These are phyloP conservation scores for Hydrozoanthus tunicans DNA, from an alignment of 64 coral and sea anemone species.

Conservation along the genomic window DNA sequence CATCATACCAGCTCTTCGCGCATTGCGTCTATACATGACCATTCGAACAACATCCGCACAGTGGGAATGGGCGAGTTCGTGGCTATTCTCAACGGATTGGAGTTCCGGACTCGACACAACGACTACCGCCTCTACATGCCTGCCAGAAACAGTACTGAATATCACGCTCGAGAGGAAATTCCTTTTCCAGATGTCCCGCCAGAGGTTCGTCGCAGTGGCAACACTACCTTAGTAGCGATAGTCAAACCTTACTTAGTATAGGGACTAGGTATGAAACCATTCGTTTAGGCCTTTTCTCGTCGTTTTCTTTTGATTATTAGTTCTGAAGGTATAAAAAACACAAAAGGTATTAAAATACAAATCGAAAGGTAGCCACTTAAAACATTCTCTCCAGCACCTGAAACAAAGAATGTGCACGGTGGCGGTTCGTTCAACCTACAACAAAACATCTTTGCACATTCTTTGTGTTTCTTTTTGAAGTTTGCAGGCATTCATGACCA, in stretches of 20 bases:
- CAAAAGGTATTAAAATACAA: too few species aligned
- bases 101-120: slow-evolving; percentile 58
- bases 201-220: not conserved
- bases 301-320: too few species aligned
- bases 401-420: too few species aligned
- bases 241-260: not conserved
- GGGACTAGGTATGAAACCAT: not conserved
- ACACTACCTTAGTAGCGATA: not conserved
- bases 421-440: too few species aligned
- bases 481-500: too few species aligned
- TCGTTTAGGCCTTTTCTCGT: too few species aligned
- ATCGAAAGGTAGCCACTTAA: too few species aligned
- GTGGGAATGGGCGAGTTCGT: too few species aligned
- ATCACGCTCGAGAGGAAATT: not conserved
- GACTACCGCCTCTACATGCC: slow-evolving; percentile 59
- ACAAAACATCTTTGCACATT: too few species aligned
- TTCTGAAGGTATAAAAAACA: too few species aligned
- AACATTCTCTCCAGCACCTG: too few species aligned
- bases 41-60: not conserved
- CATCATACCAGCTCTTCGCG: not conserved
- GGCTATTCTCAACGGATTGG: slow-evolving; percentile 47
- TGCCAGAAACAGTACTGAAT: not conserved
- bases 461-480: too few species aligned
- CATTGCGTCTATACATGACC: slow-evolving; percentile 39
- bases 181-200: slow-evolving; percentile 58